Evolutionary conservation across 1,140 invertebrate species (phyloP).

Genomic region (Halotydeus destructor): DNA sequence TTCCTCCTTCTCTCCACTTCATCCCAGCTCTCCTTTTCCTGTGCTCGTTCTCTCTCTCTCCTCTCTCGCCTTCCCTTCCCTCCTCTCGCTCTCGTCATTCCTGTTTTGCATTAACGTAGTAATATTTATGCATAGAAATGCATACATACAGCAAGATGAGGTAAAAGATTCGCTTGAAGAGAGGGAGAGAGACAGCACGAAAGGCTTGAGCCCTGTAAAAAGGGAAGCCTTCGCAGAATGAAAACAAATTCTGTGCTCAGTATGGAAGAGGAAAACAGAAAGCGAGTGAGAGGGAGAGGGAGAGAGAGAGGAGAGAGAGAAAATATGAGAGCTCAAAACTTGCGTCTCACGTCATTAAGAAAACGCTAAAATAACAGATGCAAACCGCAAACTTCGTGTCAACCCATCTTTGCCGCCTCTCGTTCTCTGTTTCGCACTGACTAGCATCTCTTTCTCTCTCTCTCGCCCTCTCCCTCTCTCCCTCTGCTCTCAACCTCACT

Average conservation of each 20-base stretch:
- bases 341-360: not conserved
- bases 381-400: not conserved
- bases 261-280: conserved; percentile 6
- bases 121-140: too few species aligned
- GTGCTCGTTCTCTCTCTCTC: conserved; percentile 6
- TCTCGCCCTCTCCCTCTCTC: not conserved
- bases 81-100: too few species aligned
- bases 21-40: not conserved
- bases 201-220: not conserved
- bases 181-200: not conserved
- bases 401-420: not conserved
- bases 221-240: not conserved
- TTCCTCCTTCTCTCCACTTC: too few species aligned
- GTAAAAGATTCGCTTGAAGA: not conserved
- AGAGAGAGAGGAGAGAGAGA: conserved; percentile 3
- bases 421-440: not conserved
- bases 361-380: not conserved
- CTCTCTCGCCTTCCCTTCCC: too few species aligned
- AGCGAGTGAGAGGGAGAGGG: conserved; percentile 5
- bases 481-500: not conserved
- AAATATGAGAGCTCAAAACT: not conserved
- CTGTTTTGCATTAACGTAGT: too few species aligned
- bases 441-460: not conserved
- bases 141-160: too few species aligned
- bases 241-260: conserved; percentile 1